Base-by-base conservation (phyloP, 1,140 invertebrate species). In the Helicoverpa armigera region DNA sequence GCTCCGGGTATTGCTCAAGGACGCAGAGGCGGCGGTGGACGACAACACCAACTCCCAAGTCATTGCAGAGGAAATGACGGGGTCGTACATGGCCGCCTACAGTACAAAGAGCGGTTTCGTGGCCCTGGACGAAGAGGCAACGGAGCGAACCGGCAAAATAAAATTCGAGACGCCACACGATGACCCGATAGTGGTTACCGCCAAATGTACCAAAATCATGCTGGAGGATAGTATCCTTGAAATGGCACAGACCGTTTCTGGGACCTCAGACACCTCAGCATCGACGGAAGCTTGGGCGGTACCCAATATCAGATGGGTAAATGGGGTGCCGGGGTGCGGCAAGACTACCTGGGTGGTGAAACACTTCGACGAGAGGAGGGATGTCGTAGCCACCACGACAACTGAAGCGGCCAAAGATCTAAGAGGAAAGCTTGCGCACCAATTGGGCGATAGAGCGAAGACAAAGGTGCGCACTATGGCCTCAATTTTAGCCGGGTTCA, bases 261-360 rank as follows among this genome's bases (percentile, higher is more conserved):
- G 23, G 23, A 23, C 23, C 23, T 67, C 35, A 18, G 63, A 67
- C 14, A 50, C 29, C 14, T 13, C 14, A 14, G 31, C 29, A 43
- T 43, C 63, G 12, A 2, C 1, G 14, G 63, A 50, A 29, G 0
- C 0, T 65, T 81, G 80, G 82, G 58, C 31, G 4, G 23, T 54
- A n/a, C 80, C 80, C 0, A 35, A 35, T 14, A 72, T 86, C 14
- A 61, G 2, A 23, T 83, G 86, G 86, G 51, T 85, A 2, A 60
- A 23, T 3, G 56, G 56, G 3, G 56, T 23, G 2, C 18, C 56
- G 9, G 56, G 56, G 18, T 60, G 56, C 18, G 18, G 18, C 0
- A 86, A 88, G 18, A 82, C 85, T 2, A 85, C 83, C 0, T 84
- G 78, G 82, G 61, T 86, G 11, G 54, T 84, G 5, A 70, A 79